These are phyloP conservation scores for Platysternon megacephalum DNA, from an alignment of 2,113 vertebrate genomes.

Conservation along the genomic window DNA sequence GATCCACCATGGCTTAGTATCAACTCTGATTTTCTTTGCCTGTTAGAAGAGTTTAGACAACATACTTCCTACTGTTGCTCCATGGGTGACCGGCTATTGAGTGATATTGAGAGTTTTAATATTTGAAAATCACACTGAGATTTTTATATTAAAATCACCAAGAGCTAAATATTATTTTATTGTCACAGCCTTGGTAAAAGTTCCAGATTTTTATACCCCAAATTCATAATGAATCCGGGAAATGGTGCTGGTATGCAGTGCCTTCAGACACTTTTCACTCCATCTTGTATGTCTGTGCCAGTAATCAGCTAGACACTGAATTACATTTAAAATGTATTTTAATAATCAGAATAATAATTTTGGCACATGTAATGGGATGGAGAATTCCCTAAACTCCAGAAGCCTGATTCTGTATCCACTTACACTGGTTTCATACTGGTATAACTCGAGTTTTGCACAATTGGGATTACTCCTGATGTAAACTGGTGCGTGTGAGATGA, in stretches of 20 bases:
- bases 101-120: fast-evolving
- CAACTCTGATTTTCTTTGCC: not conserved
- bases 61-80: fast-evolving
- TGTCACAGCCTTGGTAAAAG: not conserved
- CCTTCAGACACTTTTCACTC: not conserved
- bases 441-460: not conserved
- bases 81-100: not conserved
- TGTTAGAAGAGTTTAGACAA: not conserved
- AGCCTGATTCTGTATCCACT: not conserved
- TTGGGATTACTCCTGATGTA: not conserved
- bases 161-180: not conserved
- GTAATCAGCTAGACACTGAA: not conserved
- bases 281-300: not conserved
- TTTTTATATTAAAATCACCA: not conserved
- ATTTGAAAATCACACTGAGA: not conserved
- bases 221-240: not conserved
- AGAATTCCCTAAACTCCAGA: not conserved
- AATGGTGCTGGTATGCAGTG: not conserved
- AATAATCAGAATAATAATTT: not conserved
- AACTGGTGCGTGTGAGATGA: not conserved
- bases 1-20: not conserved
- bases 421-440: fast-evolving
- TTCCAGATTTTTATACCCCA: fast-evolving
- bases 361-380: not conserved
- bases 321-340: not conserved